These are phyloP conservation scores for Geopemphigus sp. DNA, from an alignment of 1,140 invertebrate genomes.

Conservation along the genomic window DNA sequence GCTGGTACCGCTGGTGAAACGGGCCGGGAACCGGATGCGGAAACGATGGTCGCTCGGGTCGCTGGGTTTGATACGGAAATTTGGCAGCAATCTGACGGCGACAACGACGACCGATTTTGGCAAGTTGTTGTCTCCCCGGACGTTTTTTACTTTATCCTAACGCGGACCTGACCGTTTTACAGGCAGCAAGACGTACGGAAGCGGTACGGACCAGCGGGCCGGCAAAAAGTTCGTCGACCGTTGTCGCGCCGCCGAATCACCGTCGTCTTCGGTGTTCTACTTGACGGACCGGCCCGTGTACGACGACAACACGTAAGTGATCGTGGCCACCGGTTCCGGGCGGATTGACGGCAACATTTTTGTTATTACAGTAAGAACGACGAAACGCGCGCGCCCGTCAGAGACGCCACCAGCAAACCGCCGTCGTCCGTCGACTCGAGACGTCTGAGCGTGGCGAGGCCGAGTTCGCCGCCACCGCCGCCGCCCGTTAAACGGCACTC, in stretches of 20 bases:
- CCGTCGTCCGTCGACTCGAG: conserved; percentile 50
- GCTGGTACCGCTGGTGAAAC: conserved; percentile 51
- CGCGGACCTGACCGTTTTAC: too few relatives aligned
- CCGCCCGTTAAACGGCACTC: conserved; percentile 51
- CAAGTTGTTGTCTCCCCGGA: too few relatives aligned
- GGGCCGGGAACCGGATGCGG: conserved; percentile 52
- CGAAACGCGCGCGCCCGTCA: neutral
- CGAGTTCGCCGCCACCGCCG: conserved; percentile 52
- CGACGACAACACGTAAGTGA: conserved; percentile 9
- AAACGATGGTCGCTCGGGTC: conserved; percentile 52
- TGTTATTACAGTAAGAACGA: neutral
- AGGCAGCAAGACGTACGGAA: conserved; percentile 1
- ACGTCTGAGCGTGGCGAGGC: conserved; percentile 51
- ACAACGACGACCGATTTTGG: neutral
- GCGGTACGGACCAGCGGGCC: neutral
- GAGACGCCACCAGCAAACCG: neutral
- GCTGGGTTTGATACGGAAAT: conserved; percentile 52
- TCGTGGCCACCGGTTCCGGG: neutral
- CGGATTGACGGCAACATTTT: too few relatives aligned
- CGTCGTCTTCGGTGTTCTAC: conserved; percentile 27
- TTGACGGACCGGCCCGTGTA: neutral
- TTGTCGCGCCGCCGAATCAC: too few relatives aligned
- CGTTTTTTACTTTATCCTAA: too few relatives aligned
- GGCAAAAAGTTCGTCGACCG: conserved; percentile 4
- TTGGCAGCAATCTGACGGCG: conserved; percentile 35